phyloP scores from a whole-genome alignment of 30 jellyfish, hydroid and myxozoan species.

The Turritopsis dohrnii region DNA sequence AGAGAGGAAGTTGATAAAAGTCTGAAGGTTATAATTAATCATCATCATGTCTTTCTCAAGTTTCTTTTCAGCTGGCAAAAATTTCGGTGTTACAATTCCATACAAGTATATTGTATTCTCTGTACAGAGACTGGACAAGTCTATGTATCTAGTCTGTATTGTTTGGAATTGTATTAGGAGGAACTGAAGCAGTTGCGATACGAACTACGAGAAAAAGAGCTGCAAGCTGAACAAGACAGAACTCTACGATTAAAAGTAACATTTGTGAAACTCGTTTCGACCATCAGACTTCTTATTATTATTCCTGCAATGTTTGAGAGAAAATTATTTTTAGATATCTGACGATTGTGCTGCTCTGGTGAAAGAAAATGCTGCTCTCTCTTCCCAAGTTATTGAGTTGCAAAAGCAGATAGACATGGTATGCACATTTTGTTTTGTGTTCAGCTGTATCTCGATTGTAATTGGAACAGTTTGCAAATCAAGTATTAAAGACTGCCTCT shows the following conservation, averaged over 20 bases:
- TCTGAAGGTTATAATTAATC: constrained; percentile 40
- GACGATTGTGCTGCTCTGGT: constrained; percentile 93
- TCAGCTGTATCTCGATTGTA: too few relatives aligned
- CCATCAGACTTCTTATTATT: background rate
- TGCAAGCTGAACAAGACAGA: constrained; percentile 86
- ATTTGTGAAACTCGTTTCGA: background rate
- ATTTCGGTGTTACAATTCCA: too few relatives aligned
- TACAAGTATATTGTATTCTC: too few relatives aligned
- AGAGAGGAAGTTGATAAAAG: constrained; percentile 61
- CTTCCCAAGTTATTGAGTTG: constrained; percentile 73
- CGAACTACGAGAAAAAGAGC: constrained; percentile 81
- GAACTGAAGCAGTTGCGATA: constrained; percentile 63
- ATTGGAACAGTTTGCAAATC: too few relatives aligned
- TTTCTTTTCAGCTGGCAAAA: too few relatives aligned
- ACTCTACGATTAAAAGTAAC: constrained; percentile 78
- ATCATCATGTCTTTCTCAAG: too few relatives aligned
- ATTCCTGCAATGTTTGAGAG: background rate
- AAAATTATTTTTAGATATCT: constrained; percentile 48
- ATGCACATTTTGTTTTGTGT: too few relatives aligned
- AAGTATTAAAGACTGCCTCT: too few relatives aligned
- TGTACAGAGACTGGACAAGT: too few relatives aligned
- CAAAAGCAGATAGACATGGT: constrained; percentile 75
- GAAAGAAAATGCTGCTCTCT: constrained; percentile 88
- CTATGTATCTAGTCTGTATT: too few relatives aligned
- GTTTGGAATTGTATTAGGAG: too few relatives aligned